Percentiles rank a stretch among this genome's conserved stretches.
Conservation (phyloP, 2,888 invertebrate genomes). For the Epirrhoe alternata region DNA sequence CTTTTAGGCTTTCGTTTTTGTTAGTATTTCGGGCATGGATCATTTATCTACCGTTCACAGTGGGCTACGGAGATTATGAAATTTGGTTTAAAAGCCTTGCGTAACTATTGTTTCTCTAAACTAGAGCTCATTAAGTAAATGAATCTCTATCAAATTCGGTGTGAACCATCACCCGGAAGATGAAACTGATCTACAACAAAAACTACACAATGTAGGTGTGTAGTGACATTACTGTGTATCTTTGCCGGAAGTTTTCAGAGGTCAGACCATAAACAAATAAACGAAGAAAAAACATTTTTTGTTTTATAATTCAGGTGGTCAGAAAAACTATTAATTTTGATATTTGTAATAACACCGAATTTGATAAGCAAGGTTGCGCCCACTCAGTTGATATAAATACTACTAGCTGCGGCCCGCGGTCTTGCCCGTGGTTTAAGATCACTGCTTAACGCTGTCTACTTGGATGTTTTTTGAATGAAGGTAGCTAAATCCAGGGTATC, state of each 20-base stretch:
- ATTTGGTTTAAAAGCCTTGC: not conserved
- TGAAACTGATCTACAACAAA: constrained; percentile 36
- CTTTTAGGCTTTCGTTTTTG: not conserved
- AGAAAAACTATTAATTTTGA: constrained; percentile 32
- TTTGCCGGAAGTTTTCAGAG: constrained; percentile 50
- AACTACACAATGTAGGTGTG: constrained; percentile 32
- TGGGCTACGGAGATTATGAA: not conserved
- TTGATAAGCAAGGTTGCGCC: constrained; percentile 35
- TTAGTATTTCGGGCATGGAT: not conserved
- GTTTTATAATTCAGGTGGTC: constrained; percentile 48
- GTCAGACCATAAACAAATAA: constrained; percentile 48
- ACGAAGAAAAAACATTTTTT: constrained; percentile 50
- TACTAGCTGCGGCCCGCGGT: too few relatives aligned
- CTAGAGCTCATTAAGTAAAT: not conserved
- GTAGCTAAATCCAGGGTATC: too few relatives aligned
- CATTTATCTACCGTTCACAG: not conserved
- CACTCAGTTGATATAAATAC: constrained; percentile 35
- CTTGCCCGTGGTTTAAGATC: too few relatives aligned
- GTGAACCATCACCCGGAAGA: constrained; percentile 35
- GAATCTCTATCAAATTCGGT: constrained; percentile 11
- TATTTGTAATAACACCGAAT: constrained; percentile 31
- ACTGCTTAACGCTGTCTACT: too few relatives aligned
- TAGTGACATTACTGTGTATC: constrained; percentile 38
- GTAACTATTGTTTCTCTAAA: not conserved
- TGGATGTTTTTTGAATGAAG: too few relatives aligned